Evolutionary conservation across 2,113 vertebrate species (phyloP).

Genomic region (Gila orcuttii): DNA sequence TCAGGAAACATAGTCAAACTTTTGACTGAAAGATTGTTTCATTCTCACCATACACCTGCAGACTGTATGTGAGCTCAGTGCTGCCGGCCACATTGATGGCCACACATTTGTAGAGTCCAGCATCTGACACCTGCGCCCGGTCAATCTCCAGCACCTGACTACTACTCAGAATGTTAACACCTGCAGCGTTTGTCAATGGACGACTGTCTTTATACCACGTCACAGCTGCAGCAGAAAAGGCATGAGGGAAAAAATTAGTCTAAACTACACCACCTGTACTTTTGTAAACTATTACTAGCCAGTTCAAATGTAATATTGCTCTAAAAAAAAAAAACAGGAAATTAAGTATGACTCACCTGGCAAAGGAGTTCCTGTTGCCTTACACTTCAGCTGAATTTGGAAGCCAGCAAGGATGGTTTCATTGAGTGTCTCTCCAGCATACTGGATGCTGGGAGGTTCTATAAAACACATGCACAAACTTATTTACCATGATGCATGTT

Average conservation of each 20-base stretch:
- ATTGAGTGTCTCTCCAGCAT: constrained; percentile 82
- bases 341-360: constrained; percentile 78
- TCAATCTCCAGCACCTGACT: constrained; percentile 83
- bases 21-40: background rate
- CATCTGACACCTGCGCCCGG: constrained; percentile 82
- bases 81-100: constrained; percentile 86
- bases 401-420: constrained; percentile 87
- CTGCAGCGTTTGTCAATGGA: constrained; percentile 72
- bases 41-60: constrained; percentile 87
- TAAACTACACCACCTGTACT: background rate
- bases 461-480: constrained; percentile 38
- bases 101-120: constrained; percentile 87
- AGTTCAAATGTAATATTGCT: background rate
- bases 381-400: constrained; percentile 87
- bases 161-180: constrained; percentile 75
- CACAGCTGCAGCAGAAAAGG: constrained; percentile 73
- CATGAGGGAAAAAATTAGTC: background rate
- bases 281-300: background rate
- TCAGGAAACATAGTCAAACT: background rate
- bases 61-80: constrained; percentile 81
- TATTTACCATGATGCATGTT: background rate
- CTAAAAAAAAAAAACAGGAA: background rate
- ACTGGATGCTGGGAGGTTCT: constrained; percentile 89
- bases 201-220: constrained; percentile 90
- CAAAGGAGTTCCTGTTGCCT: constrained; percentile 83